Conservation (phyloP, 2,888 invertebrate genomes). For the Agriopis marginaria region DNA sequence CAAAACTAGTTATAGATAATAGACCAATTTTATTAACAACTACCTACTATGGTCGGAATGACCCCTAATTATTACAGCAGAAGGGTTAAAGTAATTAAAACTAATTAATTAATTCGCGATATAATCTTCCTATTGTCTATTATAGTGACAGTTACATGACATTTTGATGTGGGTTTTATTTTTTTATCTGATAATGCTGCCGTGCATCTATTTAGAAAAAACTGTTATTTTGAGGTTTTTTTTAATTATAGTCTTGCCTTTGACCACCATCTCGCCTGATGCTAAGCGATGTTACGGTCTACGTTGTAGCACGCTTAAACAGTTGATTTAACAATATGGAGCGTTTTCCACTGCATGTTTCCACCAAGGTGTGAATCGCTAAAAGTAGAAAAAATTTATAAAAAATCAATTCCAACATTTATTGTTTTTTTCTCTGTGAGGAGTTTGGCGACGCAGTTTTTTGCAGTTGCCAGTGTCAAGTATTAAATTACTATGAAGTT, state of each 20-base stretch:
- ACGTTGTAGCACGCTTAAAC: too few relatives aligned
- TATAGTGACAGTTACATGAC: constrained; percentile 73
- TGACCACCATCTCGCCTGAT: too few relatives aligned
- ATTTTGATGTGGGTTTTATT: constrained; percentile 69
- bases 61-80: constrained; percentile 45
- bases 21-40: constrained; percentile 22
- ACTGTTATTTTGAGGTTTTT: too few relatives aligned
- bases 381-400: too few relatives aligned
- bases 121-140: constrained; percentile 61
- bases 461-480: too few relatives aligned
- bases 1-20: constrained; percentile 11
- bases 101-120: constrained; percentile 70
- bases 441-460: too few relatives aligned
- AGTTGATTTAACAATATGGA: too few relatives aligned
- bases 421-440: too few relatives aligned
- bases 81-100: constrained; percentile 77
- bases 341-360: not conserved
- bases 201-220: constrained; percentile 34
- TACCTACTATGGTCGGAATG: constrained; percentile 44
- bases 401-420: too few relatives aligned
- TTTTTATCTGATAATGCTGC: constrained; percentile 40
- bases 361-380: not conserved
- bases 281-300: too few relatives aligned
- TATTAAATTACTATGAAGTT: too few relatives aligned
- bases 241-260: too few relatives aligned